Conservation (phyloP, 2,797 vertebrate genomes). For the Takifugu rubripes region DNA sequence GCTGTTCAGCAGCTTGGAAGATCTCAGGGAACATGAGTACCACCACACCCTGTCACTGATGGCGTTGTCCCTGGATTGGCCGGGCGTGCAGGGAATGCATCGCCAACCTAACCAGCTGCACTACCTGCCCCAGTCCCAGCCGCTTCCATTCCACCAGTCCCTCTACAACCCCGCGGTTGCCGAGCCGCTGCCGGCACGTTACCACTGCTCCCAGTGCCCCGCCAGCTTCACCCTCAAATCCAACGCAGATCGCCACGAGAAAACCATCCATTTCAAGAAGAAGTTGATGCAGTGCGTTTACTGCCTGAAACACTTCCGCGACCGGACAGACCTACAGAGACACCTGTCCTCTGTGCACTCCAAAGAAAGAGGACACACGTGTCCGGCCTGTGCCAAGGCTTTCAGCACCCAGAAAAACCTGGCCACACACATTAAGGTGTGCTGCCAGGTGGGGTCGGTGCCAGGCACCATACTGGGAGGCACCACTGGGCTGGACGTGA, state of each 20-base stretch:
- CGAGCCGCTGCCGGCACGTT: constrained; percentile 59
- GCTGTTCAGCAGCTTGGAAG: constrained; percentile 75
- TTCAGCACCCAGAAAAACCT: constrained; percentile 82
- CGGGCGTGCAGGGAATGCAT: constrained; percentile 29
- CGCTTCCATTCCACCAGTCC: constrained; percentile 46
- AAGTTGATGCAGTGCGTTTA: constrained; percentile 81
- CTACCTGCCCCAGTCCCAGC: constrained; percentile 41
- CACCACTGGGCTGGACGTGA: constrained; percentile 43
- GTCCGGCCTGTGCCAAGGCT: constrained; percentile 75
- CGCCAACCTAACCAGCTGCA: constrained; percentile 26
- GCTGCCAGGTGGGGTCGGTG: constrained; percentile 67
- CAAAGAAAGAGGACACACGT: constrained; percentile 64
- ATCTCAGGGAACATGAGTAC: constrained; percentile 79
- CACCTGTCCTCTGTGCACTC: constrained; percentile 76
- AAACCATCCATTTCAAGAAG: constrained; percentile 81
- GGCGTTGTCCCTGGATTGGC: constrained; percentile 72
- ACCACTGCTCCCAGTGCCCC: constrained; percentile 80
- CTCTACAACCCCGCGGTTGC: constrained; percentile 38
- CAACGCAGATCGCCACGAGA: constrained; percentile 80
- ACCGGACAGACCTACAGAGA: constrained; percentile 79
- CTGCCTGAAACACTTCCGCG: constrained; percentile 76
- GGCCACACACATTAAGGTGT: constrained; percentile 73
- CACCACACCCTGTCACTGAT: constrained; percentile 71
- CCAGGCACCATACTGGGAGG: constrained; percentile 44
- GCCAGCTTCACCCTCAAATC: constrained; percentile 85